Evolutionary conservation across 2,113 vertebrate species (phyloP).

Genomic region (Eupsittula cactorum): DNA sequence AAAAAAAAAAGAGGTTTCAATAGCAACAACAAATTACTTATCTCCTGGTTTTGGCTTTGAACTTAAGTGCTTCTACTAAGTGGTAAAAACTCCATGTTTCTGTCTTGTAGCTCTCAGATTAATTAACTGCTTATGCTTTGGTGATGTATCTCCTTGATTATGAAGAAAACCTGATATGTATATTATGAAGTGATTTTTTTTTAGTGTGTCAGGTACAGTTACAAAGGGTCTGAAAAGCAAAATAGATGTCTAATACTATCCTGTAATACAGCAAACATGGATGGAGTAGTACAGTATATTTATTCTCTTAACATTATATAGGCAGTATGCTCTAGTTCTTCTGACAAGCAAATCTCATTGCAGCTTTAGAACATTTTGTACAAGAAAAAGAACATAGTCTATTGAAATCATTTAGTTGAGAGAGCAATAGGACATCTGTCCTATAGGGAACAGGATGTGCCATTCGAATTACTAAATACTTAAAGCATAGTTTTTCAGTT

Average conservation of each 20-base stretch:
- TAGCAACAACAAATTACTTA: not conserved
- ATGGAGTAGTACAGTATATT: not conserved
- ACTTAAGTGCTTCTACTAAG: not conserved
- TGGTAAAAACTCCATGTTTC: not conserved
- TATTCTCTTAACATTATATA: not conserved
- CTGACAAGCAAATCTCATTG: not conserved
- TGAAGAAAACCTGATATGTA: not conserved
- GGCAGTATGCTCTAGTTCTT: not conserved
- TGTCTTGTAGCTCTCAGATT: not conserved
- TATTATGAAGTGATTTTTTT: not conserved
- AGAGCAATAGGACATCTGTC: not conserved
- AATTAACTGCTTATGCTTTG: not conserved
- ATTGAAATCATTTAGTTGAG: not conserved
- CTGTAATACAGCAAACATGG: not conserved
- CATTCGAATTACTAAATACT: not conserved
- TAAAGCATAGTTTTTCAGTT: not conserved
- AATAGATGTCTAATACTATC: not conserved
- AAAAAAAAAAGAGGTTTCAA: not conserved
- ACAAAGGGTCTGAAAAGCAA: not conserved
- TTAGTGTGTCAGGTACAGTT: not conserved
- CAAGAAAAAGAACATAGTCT: not conserved
- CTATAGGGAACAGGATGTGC: not conserved
- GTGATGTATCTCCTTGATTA: not conserved
- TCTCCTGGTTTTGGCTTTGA: not conserved
- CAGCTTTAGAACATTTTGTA: not conserved